These are phyloP conservation scores for Xenentodon cancila DNA, from an alignment of 2,797 vertebrate species.

Conservation along the genomic window DNA sequence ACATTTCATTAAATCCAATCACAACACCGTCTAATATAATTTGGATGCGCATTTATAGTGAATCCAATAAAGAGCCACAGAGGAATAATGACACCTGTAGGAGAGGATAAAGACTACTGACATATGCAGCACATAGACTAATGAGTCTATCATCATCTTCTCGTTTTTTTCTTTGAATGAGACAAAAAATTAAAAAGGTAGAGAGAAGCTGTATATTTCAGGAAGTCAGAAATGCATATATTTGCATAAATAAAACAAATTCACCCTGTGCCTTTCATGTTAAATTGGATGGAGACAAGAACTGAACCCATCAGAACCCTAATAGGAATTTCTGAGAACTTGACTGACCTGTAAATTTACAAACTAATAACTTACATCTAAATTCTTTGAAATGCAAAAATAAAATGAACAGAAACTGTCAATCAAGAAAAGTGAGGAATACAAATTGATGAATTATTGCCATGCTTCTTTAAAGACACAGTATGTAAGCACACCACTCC, in stretches of 20 bases:
- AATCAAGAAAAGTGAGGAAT: not conserved
- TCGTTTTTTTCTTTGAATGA: conserved; percentile 30
- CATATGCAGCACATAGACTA: conserved; percentile 39
- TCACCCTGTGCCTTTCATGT: conserved; percentile 3
- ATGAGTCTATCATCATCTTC: conserved; percentile 2
- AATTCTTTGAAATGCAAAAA: not conserved
- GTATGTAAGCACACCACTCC: no score
- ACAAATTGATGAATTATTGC: not conserved
- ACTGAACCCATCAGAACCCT: conserved; percentile 2
- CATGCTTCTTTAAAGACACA: no score
- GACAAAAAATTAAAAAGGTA: conserved; percentile 25
- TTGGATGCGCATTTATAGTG: conserved; percentile 33
- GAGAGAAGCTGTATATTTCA: conserved; percentile 9
- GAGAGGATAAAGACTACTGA: conserved; percentile 29
- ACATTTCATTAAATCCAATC: conserved; percentile 25
- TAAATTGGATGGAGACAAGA: conserved; percentile 9
- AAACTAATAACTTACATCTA: not conserved
- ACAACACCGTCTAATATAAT: conserved; percentile 38
- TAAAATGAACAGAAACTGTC: not conserved
- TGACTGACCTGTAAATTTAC: not conserved
- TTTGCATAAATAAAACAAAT: conserved; percentile 25
- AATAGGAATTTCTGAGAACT: not conserved
- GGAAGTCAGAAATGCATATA: conserved; percentile 9
- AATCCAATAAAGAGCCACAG: conserved; percentile 32
- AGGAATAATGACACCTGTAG: conserved; percentile 41